Evolutionary conservation across 1,140 invertebrate species (phyloP).

Genomic region (Lasioglossum albipes): DNA sequence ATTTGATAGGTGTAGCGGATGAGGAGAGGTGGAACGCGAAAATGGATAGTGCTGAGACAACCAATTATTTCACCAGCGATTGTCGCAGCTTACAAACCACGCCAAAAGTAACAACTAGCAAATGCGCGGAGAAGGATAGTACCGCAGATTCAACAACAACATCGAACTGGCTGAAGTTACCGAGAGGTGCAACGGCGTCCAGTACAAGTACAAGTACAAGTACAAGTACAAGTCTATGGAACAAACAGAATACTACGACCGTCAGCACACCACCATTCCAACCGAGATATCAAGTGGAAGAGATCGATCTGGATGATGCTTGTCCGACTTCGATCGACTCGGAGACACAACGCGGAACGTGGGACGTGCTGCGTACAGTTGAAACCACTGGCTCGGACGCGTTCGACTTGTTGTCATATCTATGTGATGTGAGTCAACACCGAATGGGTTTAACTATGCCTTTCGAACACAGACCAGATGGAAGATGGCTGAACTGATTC

Average conservation of each 20-base stretch:
- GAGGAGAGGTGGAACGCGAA: slow-evolving; percentile 45
- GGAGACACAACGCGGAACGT: slow-evolving; percentile 51
- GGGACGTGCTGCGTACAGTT: slow-evolving; percentile 66
- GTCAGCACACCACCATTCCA: slow-evolving; percentile 21
- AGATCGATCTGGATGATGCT: slow-evolving; percentile 40
- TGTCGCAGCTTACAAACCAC: slow-evolving; percentile 37
- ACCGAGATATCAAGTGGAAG: slow-evolving; percentile 8
- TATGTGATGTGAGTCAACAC: slow-evolving; percentile 72
- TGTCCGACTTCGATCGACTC: slow-evolving; percentile 33
- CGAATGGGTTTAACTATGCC: not conserved
- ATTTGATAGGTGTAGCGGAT: slow-evolving; percentile 35
- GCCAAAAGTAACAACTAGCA: slow-evolving; percentile 27
- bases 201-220: slow-evolving; percentile 32
- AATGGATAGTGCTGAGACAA: slow-evolving; percentile 45
- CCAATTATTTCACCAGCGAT: slow-evolving; percentile 23
- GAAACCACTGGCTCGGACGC: slow-evolving; percentile 62
- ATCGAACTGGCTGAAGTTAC: slow-evolving; percentile 43
- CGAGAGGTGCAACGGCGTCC: slow-evolving; percentile 28
- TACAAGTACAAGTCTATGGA: slow-evolving; percentile 30
- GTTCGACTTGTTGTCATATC: slow-evolving; percentile 77
- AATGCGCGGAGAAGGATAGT: slow-evolving; percentile 19
- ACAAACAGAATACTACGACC: slow-evolving; percentile 36
- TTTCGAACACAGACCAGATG: not conserved
- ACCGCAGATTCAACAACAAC: slow-evolving; percentile 4
- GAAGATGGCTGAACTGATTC: not conserved